These are phyloP conservation scores for Drosophila atripex DNA, from an alignment of 2,888 invertebrate genomes.

Conservation along the genomic window DNA sequence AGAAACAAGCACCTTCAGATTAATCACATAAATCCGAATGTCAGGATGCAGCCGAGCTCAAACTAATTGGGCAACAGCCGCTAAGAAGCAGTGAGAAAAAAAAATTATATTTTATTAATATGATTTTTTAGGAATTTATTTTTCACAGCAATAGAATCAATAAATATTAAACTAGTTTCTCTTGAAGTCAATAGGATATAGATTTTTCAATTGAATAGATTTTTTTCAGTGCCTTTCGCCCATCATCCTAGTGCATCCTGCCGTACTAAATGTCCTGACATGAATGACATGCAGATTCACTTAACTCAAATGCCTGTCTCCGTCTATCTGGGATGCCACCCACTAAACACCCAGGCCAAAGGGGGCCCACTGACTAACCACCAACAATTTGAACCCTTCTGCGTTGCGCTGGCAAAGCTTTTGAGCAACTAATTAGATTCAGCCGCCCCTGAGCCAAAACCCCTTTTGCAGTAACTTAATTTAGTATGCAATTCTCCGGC, in stretches of 20 bases:
- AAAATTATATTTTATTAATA: background rate
- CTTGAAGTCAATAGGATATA: too few relatives aligned
- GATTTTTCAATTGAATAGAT: background rate
- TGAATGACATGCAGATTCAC: conserved; percentile 73
- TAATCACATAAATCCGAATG: conserved; percentile 57
- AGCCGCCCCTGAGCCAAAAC: conserved; percentile 27
- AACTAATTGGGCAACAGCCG: conserved; percentile 26
- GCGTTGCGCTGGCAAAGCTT: conserved; percentile 57
- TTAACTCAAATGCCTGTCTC: conserved; percentile 54
- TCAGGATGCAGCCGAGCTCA: conserved; percentile 46
- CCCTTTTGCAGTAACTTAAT: conserved; percentile 59
- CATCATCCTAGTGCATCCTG: conserved; percentile 22
- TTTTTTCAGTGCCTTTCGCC: conserved; percentile 7
- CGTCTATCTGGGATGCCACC: conserved; percentile 17
- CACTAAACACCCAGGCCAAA: background rate
- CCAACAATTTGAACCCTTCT: conserved; percentile 8
- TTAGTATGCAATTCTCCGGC: conserved; percentile 62
- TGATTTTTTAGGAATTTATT: too few relatives aligned
- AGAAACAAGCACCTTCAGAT: conserved; percentile 15
- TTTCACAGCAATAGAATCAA: too few relatives aligned
- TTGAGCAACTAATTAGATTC: conserved; percentile 74
- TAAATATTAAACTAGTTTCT: too few relatives aligned
- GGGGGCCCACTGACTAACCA: background rate
- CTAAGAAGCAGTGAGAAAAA: conserved; percentile 4
- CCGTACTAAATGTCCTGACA: conserved; percentile 63